Evolutionary conservation across 2,797 vertebrate species (phyloP).

Genomic region (Paguma larvata): DNA sequence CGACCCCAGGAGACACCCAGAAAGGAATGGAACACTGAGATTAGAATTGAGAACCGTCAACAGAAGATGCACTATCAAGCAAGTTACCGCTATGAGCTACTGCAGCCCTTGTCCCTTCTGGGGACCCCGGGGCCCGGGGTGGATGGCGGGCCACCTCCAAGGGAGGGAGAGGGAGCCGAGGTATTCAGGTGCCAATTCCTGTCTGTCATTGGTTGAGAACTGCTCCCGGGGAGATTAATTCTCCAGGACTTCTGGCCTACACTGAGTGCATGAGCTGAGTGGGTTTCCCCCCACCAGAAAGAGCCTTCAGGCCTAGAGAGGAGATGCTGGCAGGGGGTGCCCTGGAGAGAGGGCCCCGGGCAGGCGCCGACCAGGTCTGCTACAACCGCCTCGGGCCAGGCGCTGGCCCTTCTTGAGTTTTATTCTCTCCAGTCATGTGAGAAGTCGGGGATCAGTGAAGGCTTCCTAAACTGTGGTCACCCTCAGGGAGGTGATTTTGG

Average conservation of each 20-base stretch:
- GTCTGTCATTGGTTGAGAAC: background rate
- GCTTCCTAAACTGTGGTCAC: background rate
- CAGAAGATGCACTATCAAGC: too few relatives aligned
- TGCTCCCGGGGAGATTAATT: background rate
- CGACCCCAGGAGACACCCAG: background rate
- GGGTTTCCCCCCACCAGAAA: background rate
- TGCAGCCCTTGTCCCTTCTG: background rate
- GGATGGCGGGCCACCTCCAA: rapidly evolving
- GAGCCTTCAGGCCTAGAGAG: background rate
- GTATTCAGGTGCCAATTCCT: rapidly evolving
- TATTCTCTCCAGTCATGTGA: background rate
- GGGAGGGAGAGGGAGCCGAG: background rate
- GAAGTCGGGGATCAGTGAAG: background rate
- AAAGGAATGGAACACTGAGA: background rate
- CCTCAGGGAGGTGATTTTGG: background rate
- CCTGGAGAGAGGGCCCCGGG: background rate
- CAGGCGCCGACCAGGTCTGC: background rate
- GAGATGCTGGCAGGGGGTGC: rapidly evolving
- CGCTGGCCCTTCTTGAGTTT: background rate
- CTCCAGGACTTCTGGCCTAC: background rate
- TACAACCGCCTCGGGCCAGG: background rate
- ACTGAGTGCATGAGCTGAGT: background rate
- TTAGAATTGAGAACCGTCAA: background rate
- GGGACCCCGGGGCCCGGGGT: rapidly evolving
- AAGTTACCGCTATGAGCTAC: rapidly evolving